Percentiles rank a stretch among this genome's conserved stretches.
Evolutionary conservation across 2,113 vertebrate species (phyloP).

Genomic region (Tamias sibiricus): DNA sequence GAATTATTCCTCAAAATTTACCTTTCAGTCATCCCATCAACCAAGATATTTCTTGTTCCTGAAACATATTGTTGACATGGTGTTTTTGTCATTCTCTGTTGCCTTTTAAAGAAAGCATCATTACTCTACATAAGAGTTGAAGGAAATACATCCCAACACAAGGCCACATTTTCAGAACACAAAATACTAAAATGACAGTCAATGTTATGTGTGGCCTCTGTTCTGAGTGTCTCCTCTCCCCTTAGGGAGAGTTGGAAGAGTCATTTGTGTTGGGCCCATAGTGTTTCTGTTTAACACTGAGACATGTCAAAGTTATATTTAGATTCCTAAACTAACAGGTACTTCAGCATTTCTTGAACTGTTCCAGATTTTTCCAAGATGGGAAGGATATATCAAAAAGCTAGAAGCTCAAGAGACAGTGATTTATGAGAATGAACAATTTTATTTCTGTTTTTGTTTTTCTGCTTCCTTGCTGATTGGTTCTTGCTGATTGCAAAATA

Average conservation of each 20-base stretch:
- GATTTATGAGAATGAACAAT: not conserved
- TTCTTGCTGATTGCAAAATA: slow-evolving; percentile 32
- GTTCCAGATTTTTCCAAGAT: not conserved
- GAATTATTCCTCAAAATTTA: not conserved
- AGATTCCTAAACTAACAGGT: not conserved
- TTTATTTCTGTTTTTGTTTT: not conserved
- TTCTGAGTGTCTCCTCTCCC: not conserved
- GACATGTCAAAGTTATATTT: not conserved
- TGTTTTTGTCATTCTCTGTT: not conserved
- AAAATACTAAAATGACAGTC: not conserved
- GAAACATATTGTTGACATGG: not conserved
- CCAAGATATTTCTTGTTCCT: not conserved
- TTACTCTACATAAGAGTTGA: not conserved
- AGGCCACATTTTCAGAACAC: not conserved
- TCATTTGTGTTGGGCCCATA: not conserved
- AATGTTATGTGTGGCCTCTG: not conserved
- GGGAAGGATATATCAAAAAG: slow-evolving; percentile 1
- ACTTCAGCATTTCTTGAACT: slow-evolving; percentile 44
- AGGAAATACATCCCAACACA: not conserved
- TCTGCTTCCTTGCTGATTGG: not conserved
- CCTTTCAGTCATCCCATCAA: not conserved
- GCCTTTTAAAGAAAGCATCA: not conserved
- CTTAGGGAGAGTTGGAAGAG: not conserved
- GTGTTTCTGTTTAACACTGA: not conserved
- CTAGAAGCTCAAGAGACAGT: not conserved